These are phyloP conservation scores for Cyrtodaria siliqua DNA, from an alignment of 2,888 invertebrate species.

Conservation along the genomic window DNA sequence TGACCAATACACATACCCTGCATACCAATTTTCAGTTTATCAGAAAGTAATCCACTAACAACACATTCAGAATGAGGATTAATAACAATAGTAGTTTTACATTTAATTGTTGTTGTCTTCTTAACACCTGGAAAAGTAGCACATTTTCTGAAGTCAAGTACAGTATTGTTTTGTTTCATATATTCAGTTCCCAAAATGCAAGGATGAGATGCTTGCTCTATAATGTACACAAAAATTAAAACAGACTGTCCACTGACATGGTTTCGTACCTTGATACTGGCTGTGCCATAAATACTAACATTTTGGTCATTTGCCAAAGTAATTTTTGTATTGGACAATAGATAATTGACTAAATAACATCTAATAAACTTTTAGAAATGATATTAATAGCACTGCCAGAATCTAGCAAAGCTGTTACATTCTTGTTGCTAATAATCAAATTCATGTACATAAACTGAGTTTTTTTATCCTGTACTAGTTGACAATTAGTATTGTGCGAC, in stretches of 20 bases:
- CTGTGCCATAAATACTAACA: too few species aligned
- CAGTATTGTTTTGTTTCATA: too few species aligned
- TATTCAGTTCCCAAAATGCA: constrained; percentile 35
- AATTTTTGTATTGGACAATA: not conserved
- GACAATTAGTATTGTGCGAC: not conserved
- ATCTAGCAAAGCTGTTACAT: too few species aligned
- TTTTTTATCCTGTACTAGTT: too few species aligned
- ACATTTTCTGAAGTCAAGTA: too few species aligned
- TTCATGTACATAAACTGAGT: too few species aligned
- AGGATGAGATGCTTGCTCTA: constrained; percentile 33
- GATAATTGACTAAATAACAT: not conserved
- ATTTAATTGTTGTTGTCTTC: constrained; percentile 22
- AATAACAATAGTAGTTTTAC: constrained; percentile 8
- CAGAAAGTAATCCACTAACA: constrained; percentile 16
- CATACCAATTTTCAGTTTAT: constrained; percentile 15
- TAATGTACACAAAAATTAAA: constrained; percentile 22
- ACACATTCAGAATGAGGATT: constrained; percentile 37
- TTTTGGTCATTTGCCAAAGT: constrained; percentile 11
- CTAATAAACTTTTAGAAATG: constrained; percentile 7
- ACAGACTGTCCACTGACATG: not conserved
- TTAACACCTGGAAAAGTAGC: too few species aligned
- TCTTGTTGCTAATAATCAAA: constrained; percentile 1
- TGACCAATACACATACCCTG: constrained; percentile 29
- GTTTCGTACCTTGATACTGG: not conserved
- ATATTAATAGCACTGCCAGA: constrained; percentile 23